These are phyloP conservation scores for Grammomys dolichurus DNA, from an alignment of 2,113 vertebrate genomes.

Conservation along the genomic window DNA sequence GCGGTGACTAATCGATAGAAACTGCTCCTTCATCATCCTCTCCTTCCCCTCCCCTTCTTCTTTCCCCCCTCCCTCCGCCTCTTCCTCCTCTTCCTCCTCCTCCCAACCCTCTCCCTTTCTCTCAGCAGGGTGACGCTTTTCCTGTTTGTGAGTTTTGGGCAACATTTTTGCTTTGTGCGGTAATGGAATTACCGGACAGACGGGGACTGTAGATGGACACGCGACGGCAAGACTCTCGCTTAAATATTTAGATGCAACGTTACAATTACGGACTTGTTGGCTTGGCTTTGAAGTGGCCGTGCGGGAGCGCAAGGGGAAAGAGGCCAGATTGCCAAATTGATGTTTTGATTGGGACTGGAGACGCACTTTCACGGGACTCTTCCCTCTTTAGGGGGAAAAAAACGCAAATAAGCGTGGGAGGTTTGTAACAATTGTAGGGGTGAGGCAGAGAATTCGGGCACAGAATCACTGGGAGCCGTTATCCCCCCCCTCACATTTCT, in stretches of 20 bases:
- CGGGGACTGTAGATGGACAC: conserved; percentile 90
- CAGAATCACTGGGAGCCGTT: neutral
- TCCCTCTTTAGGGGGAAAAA: neutral
- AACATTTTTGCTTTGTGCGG: conserved; percentile 91
- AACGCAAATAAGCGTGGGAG: conserved; percentile 63
- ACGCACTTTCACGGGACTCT: conserved; percentile 64
- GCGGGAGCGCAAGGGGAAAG: conserved; percentile 77
- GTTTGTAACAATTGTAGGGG: conserved; percentile 48
- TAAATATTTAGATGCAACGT: conserved; percentile 92
- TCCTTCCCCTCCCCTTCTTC: neutral
- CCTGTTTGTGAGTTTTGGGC: conserved; percentile 88
- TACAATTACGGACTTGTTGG: conserved; percentile 91
- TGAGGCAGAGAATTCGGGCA: neutral
- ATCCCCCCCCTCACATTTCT: neutral
- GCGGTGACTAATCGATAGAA: conserved; percentile 89
- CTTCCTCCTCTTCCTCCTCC: conserved; percentile 6
- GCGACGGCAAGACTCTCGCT: conserved; percentile 88
- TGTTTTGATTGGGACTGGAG: conserved; percentile 85
- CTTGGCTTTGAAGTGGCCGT: conserved; percentile 86
- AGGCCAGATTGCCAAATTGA: conserved; percentile 83
- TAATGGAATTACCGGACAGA: conserved; percentile 92
- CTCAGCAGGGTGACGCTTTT: conserved; percentile 86
- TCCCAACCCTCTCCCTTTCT: conserved; percentile 56
- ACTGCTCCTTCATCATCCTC: conserved; percentile 81
- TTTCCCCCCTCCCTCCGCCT: neutral